Percentiles rank a stretch among this genome's conserved stretches.
phyloP scores from a whole-genome alignment of 2,113 vertebrate genomes.

The Carlito syrichta region DNA sequence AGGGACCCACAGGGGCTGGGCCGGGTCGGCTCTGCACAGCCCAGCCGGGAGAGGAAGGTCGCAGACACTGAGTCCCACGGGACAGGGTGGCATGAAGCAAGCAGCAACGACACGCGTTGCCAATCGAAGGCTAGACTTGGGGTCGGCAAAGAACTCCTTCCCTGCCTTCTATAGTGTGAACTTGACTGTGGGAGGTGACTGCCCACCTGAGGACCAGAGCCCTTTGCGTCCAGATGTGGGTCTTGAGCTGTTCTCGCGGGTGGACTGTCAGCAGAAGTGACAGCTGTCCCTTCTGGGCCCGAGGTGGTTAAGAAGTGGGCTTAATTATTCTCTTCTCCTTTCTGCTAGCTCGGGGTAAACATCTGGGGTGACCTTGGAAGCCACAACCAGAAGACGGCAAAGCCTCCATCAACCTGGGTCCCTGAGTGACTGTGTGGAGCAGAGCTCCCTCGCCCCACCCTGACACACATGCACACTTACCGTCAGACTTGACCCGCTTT shows the following conservation, averaged over 20 bases:
- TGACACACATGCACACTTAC: rapidly evolving
- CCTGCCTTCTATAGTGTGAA: rapidly evolving
- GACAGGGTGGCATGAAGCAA: rapidly evolving
- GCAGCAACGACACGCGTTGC: no score
- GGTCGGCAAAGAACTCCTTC: not conserved
- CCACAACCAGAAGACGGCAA: not conserved
- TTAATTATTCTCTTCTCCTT: not conserved
- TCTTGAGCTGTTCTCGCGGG: not conserved
- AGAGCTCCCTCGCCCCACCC: not conserved
- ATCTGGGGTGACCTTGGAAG: not conserved
- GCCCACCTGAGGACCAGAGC: not conserved
- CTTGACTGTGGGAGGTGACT: not conserved
- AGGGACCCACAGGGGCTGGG: not conserved
- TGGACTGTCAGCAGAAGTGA: not conserved
- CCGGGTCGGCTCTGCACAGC: rapidly evolving
- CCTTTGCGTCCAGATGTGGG: not conserved
- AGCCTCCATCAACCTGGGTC: not conserved
- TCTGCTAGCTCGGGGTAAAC: no score
- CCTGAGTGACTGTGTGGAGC: not conserved
- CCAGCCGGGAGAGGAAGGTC: not conserved
- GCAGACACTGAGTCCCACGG: rapidly evolving
- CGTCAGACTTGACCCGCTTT: not conserved
- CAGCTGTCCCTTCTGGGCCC: rapidly evolving
- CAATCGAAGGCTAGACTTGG: no score
- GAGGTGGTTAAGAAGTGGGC: not conserved